Percentiles rank a stretch among this genome's conserved stretches.
phyloP scores from a whole-genome alignment of 2,888 invertebrate species.

The Stenoptilia bipunctidactyla region DNA sequence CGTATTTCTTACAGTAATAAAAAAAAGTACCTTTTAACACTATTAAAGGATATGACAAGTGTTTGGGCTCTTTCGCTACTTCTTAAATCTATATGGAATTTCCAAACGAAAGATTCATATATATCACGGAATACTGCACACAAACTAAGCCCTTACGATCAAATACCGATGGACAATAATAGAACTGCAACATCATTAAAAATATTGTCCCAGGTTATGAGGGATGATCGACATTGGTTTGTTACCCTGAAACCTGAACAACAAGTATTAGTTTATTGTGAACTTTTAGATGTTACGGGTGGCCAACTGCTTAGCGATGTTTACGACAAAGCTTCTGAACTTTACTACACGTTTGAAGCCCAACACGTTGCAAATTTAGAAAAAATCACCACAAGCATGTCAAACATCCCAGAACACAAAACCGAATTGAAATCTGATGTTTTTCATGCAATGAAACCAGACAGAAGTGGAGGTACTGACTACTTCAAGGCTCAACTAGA shows the following conservation, averaged over 20 bases:
- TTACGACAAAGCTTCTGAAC: constrained; percentile 25
- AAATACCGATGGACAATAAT: constrained; percentile 50
- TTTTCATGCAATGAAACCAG: no score
- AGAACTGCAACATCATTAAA: constrained; percentile 39
- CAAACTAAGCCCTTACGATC: constrained; percentile 43
- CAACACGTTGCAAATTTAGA: background rate
- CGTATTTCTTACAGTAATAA: constrained; percentile 46
- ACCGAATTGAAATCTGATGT: no score
- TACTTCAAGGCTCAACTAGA: no score
- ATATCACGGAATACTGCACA: constrained; percentile 15
- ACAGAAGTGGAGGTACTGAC: no score
- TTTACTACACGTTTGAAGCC: constrained; percentile 27
- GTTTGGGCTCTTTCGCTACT: constrained; percentile 46
- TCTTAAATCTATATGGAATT: constrained; percentile 55
- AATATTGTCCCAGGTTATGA: constrained; percentile 40
- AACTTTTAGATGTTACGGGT: constrained; percentile 39
- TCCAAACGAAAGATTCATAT: constrained; percentile 48
- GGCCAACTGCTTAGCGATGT: constrained; percentile 51
- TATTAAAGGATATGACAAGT: constrained; percentile 37
- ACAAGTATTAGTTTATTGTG: constrained; percentile 42
- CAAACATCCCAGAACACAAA: no score
- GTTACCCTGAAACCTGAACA: constrained; percentile 25
- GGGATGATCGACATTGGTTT: constrained; percentile 47
- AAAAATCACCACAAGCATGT: background rate
- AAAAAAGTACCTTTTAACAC: constrained; percentile 34